Conservation (phyloP, 2,113 vertebrate species). For the Chaetops frenatus region DNA sequence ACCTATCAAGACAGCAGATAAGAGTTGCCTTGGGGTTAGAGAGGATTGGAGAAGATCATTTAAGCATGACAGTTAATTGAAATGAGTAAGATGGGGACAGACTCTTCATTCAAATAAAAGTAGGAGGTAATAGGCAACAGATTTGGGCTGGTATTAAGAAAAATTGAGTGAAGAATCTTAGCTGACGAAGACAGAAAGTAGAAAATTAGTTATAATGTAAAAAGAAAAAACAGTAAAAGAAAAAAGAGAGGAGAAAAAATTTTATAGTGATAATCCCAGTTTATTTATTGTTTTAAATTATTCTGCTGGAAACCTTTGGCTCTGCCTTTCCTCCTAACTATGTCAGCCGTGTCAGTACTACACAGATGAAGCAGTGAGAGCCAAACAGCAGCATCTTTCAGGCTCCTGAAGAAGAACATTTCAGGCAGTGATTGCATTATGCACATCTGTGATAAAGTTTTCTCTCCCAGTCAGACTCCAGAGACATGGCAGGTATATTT, state of each 20-base stretch:
- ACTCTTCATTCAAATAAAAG: background rate
- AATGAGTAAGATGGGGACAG: background rate
- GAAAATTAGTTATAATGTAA: background rate
- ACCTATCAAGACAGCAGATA: background rate
- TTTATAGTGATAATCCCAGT: background rate
- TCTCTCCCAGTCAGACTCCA: background rate
- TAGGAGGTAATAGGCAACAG: constrained; percentile 14
- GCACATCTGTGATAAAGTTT: background rate
- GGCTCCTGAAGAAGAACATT: background rate
- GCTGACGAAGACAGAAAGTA: background rate
- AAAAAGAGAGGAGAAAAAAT: background rate
- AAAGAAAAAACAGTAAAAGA: background rate
- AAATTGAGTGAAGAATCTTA: background rate
- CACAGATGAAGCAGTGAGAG: background rate
- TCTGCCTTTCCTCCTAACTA: background rate
- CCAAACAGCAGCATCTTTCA: background rate
- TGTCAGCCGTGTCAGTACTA: background rate
- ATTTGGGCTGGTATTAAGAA: background rate
- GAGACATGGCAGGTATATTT: background rate
- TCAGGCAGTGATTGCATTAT: background rate
- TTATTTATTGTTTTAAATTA: background rate
- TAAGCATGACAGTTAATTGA: constrained; percentile 14
- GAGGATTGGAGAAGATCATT: background rate
- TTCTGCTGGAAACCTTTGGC: background rate
- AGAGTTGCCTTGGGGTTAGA: background rate